Base-by-base conservation (phyloP, 53 echinoderm and acorn worm species). In the Henricia sp. region DNA sequence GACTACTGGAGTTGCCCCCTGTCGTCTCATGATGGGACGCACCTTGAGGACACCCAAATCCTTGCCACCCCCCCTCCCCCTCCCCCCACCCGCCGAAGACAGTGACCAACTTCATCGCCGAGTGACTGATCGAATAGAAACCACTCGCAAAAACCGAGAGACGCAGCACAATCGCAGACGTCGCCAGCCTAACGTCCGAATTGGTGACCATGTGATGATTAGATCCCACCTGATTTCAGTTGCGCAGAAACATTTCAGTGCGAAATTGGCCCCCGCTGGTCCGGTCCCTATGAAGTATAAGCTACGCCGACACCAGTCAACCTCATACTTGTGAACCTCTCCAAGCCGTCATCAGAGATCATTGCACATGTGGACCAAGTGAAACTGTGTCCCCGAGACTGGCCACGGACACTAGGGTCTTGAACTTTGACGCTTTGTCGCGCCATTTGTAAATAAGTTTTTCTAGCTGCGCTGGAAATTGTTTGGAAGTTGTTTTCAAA, bases 201-300 rank as follows among this genome's bases (percentile, higher is more conserved):
- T 37, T 27, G 88, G 88, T n/a, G 89, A 88, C 53, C 28, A 72
- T 3, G 89, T 83, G 1, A 53, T 54, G 68, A 37, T 87, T 6
- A 87, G 58, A 37, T 70, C 68, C 26, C 77, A 53, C 23, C 80
- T 72, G 6, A 24, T 77, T 4, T 87, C 87, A 16, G 46, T 69
- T 9, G 41, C 67, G 8, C 17, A 51, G 37, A 86, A 59, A 39
- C 43, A 72, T 2, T 67, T 69, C 27, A 76, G 54, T 24, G 80
- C 88, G 0, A 78, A 87, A 44, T 50, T n/a, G 48, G 9, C 8
- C 85, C 73, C 33, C 52, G 68, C 68, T 87, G 88, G 88, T 20
- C 34, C n/a, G 82, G 88, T 21, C 88, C 77, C 3, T 75, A 25
- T 44, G 67, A 42, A 17, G 68, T 86, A 3, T 4, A 30, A 24